phyloP scores from a whole-genome alignment of 2,113 vertebrate species.

The Zosterops pallidus region DNA sequence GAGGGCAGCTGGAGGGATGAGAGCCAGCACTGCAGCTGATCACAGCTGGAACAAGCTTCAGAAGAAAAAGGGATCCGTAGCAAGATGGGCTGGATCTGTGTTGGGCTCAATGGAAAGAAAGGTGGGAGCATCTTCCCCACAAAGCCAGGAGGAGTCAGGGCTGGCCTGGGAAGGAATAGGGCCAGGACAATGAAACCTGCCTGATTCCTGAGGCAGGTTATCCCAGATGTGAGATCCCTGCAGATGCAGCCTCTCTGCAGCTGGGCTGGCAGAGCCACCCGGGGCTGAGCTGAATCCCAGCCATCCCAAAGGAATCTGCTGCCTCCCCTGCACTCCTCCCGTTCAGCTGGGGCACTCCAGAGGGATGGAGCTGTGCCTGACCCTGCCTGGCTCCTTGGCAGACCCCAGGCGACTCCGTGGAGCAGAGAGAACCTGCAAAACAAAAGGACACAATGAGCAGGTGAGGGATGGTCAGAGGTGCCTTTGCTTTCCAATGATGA shows the following conservation, averaged over 20 bases:
- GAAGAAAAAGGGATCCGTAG: background rate
- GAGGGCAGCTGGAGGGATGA: background rate
- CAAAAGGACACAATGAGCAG: background rate
- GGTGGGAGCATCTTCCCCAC: background rate
- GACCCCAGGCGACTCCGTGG: background rate
- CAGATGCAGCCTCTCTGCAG: background rate
- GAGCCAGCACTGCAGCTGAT: background rate
- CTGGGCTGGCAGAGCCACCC: background rate
- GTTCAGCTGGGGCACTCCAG: background rate
- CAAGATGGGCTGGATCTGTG: background rate
- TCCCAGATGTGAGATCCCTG: background rate
- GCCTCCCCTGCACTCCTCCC: background rate
- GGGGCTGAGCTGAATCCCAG: background rate
- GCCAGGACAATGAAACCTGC: background rate
- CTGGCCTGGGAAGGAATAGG: background rate
- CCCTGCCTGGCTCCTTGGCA: background rate
- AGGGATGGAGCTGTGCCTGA: background rate
- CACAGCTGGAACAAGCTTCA: background rate
- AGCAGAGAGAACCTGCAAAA: background rate
- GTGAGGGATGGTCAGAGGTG: background rate
- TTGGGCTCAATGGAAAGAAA: background rate
- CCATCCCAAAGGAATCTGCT: accelerated
- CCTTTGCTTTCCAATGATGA: background rate
- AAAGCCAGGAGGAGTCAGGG: background rate
- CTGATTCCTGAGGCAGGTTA: background rate